These are phyloP conservation scores for Theonella swinhoei DNA, from an alignment of 37 sponge, comb jelly and placozoan genomes.

Conservation along the genomic window DNA sequence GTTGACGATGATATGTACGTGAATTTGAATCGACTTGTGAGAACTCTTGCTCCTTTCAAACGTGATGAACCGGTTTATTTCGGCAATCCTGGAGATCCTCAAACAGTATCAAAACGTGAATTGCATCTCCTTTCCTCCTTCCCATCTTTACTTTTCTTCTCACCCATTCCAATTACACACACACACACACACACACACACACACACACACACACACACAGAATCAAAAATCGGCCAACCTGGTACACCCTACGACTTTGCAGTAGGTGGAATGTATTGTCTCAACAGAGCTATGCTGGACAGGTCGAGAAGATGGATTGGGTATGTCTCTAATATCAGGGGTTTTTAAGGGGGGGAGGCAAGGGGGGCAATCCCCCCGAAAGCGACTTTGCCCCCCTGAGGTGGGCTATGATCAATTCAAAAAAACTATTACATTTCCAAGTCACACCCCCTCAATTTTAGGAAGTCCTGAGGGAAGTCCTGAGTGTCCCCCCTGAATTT, in stretches of 20 bases:
- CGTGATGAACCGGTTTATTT: constrained; percentile 6
- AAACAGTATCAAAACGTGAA: background rate
- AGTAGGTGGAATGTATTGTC: constrained; percentile 15
- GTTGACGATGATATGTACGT: constrained; percentile 22
- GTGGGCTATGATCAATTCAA: too few species aligned
- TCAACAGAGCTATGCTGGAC: constrained; percentile 1
- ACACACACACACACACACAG: background rate
- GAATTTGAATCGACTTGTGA: background rate
- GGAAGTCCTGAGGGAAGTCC: too few species aligned
- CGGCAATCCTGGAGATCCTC: background rate
- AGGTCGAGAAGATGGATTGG: constrained; percentile 4
- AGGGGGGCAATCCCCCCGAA: too few species aligned
- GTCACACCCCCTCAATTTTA: too few species aligned
- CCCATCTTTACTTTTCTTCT: background rate
- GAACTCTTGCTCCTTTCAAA: background rate
- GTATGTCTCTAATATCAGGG: too few species aligned
- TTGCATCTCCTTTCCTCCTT: background rate
- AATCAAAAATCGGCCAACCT: background rate
- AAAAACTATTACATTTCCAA: too few species aligned
- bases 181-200: too few species aligned
- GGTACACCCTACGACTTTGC: constrained; percentile 4
- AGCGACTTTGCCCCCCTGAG: too few species aligned
- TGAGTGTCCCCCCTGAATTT: too few species aligned
- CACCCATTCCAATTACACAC: too few species aligned
- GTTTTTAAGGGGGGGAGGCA: too few species aligned